phyloP scores from a whole-genome alignment of 2,797 vertebrate species.

The Crocidura indochinensis region DNA sequence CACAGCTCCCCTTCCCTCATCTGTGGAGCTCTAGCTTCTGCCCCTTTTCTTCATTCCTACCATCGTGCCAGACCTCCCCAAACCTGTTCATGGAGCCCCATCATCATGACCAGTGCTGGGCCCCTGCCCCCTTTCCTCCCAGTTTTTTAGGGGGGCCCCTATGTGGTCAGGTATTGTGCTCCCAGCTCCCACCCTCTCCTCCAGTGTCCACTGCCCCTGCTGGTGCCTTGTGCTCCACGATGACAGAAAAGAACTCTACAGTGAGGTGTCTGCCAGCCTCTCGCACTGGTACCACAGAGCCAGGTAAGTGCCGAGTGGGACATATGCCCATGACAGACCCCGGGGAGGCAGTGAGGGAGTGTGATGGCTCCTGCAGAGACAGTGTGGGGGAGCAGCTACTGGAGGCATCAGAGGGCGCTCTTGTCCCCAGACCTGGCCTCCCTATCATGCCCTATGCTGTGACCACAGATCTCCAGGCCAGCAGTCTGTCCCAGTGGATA shows the following conservation, averaged over 20 bases:
- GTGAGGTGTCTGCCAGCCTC: background rate
- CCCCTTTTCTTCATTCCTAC: background rate
- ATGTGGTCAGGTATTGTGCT: too few relatives aligned
- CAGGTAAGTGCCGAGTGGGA: slow-evolving; percentile 54
- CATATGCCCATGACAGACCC: background rate
- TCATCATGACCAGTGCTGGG: too few relatives aligned
- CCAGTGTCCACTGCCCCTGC: background rate
- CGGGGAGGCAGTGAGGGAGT: background rate
- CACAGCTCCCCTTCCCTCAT: background rate
- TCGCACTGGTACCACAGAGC: background rate
- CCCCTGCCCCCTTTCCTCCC: too few relatives aligned
- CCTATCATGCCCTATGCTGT: too few relatives aligned
- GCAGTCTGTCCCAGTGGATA: too few relatives aligned
- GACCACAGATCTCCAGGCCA: too few relatives aligned
- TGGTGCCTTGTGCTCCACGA: slow-evolving; percentile 36
- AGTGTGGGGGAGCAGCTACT: too few relatives aligned
- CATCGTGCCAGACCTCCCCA: too few relatives aligned
- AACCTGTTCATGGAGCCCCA: too few relatives aligned
- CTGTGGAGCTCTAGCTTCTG: background rate
- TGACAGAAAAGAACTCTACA: slow-evolving; percentile 58
- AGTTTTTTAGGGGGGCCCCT: too few relatives aligned
- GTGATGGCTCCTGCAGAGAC: background rate
- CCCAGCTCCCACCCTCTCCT: background rate
- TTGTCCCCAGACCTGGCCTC: too few relatives aligned
- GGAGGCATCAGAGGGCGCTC: too few relatives aligned